Base-by-base conservation (phyloP, 1,140 invertebrate species). In the Asobara japonica region DNA sequence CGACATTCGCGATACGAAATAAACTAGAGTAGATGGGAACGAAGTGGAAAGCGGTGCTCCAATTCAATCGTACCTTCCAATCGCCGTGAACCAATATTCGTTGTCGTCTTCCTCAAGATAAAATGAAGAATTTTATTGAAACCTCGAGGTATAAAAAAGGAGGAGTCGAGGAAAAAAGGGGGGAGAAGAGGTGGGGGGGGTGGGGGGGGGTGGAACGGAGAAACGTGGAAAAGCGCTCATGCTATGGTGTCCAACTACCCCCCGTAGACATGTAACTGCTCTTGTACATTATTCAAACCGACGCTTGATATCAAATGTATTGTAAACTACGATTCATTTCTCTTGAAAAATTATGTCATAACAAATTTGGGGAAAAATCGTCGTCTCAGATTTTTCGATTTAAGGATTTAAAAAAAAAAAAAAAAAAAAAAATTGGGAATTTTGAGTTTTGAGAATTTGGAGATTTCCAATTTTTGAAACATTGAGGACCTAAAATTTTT, bases 31-130 rank as follows among this genome's bases (percentile, higher is more conserved):
- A 41, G 69, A 71, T 71, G 69, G 61, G 69, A 71, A 66, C 64
- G 64, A 72, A 72, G 70, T 72, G 70, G 70, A 72, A 72, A 72
- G 62, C 70, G 70, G 64, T 72, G 70, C 64, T 72, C 70, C 70
- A 72, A 72, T 72, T 72, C 64, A 72, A 72, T 72, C 64, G 64
- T 65, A 60, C 31, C 64, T 72, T 72, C 70, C 70, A 72, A 72
- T 72, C 70, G 70, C 41, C 64, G 45, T 60, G 70, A 66, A 72
- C 70, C 70, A 72, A 72, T 72, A 72, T 72, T 72, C 70, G 70
- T 72, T 66, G 70, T 72, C 70, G 45, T 71, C 56, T 70, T 64
- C 60, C 60, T 64, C 69, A 68, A 70, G 65, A 71, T 64, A 74
- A 74, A 74, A 71, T 61, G 68, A 71, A 45, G 64, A 71, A 72